Conservation (phyloP, 1,140 invertebrate genomes). For the Aphelinus atriplicis region DNA sequence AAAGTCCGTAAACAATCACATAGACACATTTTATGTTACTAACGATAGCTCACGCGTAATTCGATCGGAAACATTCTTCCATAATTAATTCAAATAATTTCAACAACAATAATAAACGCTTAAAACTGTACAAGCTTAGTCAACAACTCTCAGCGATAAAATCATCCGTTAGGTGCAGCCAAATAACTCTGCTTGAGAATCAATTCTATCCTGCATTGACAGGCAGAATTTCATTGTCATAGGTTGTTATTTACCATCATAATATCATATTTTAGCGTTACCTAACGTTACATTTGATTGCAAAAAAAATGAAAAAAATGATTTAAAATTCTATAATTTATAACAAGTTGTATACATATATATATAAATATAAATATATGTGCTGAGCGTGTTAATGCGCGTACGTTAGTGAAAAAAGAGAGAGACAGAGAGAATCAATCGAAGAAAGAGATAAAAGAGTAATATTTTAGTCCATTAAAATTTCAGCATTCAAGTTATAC, state of each 20-base stretch:
- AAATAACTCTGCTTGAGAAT: constrained; percentile 33
- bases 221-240: constrained; percentile 26
- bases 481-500: constrained; percentile 47
- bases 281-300: constrained; percentile 52
- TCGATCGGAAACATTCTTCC: constrained; percentile 38
- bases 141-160: constrained; percentile 62
- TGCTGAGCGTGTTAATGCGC: constrained; percentile 42
- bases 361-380: constrained; percentile 38
- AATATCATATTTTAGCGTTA: constrained; percentile 43
- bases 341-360: constrained; percentile 44
- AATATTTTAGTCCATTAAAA: constrained; percentile 64
- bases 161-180: constrained; percentile 57
- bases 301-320: constrained; percentile 57
- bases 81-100: constrained; percentile 39
- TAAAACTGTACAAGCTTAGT: constrained; percentile 61
- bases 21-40: constrained; percentile 41
- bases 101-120: constrained; percentile 60
- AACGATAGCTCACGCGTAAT: constrained; percentile 39
- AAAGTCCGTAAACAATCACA: constrained; percentile 41
- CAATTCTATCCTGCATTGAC: constrained; percentile 24
- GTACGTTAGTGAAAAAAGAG: constrained; percentile 34
- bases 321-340: constrained; percentile 62
- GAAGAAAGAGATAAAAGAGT: constrained; percentile 39
- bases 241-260: neutral
- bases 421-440: constrained; percentile 24